Percentiles rank a stretch among this genome's conserved stretches.
Conservation (phyloP, 1,140 invertebrate species). For the Neoseiulus cucumeris region DNA sequence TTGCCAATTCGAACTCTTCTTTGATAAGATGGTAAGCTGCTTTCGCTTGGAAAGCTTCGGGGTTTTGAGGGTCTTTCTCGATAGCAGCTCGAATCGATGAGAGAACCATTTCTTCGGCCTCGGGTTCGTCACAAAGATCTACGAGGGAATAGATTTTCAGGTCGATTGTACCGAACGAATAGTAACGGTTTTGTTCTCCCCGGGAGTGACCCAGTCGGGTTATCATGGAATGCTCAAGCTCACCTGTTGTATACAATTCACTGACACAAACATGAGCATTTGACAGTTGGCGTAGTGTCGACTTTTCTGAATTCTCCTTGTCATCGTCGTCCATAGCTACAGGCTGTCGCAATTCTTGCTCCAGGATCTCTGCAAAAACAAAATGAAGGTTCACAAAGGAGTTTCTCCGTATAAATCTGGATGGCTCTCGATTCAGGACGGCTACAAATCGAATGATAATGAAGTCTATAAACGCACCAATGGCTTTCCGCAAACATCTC, state of each 20-base stretch:
- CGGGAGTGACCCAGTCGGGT: too few species aligned
- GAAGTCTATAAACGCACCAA: background rate
- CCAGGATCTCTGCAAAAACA: background rate
- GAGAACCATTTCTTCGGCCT: background rate
- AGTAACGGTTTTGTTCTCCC: too few species aligned
- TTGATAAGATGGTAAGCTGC: background rate
- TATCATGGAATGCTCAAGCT: too few species aligned
- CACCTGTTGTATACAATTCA: constrained; percentile 4
- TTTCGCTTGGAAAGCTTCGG: background rate
- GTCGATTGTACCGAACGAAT: too few species aligned
- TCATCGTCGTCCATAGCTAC: background rate
- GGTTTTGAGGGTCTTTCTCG: background rate
- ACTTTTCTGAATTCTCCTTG: background rate
- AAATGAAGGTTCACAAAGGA: too few species aligned
- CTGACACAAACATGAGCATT: background rate
- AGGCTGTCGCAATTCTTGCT: background rate
- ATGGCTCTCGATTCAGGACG: too few species aligned
- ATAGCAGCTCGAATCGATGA: background rate
- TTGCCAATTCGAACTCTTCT: background rate
- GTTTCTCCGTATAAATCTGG: too few species aligned
- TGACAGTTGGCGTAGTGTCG: background rate
- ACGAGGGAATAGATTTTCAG: too few species aligned
- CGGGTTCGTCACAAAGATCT: background rate
- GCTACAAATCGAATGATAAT: too few species aligned
- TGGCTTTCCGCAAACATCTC: background rate